phyloP scores from a whole-genome alignment of 2,113 vertebrate species.

The Gymnarchus niloticus region DNA sequence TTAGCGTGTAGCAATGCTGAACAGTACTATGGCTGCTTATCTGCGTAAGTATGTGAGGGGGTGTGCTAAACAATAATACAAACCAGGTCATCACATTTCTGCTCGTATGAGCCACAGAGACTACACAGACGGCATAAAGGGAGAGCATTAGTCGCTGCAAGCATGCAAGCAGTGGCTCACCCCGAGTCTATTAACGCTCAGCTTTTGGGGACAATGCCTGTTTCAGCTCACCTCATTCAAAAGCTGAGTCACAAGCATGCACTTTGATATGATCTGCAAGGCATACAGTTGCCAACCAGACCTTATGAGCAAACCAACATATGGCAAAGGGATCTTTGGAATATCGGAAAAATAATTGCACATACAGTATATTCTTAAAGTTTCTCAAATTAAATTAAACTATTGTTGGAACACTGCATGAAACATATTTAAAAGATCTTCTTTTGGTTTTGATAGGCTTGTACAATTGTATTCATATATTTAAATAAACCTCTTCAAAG shows the following conservation, averaged over 20 bases:
- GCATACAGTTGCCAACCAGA: neutral
- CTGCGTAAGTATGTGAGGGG: constrained; percentile 45
- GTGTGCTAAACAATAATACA: constrained; percentile 54
- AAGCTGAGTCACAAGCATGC: neutral
- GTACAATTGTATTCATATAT: neutral
- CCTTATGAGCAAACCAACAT: neutral
- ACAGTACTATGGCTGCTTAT: constrained; percentile 43
- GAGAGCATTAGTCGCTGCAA: constrained; percentile 7
- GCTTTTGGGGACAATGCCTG: neutral
- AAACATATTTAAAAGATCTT: no score
- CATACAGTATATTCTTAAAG: no score
- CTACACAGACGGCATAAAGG: constrained; percentile 53
- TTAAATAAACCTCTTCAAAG: neutral
- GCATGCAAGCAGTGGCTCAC: neutral
- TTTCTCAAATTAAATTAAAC: neutral
- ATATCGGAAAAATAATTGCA: neutral
- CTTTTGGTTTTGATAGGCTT: neutral
- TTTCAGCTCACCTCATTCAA: neutral
- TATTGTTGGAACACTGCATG: neutral
- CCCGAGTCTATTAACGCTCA: neutral
- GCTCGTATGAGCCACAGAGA: constrained; percentile 44
- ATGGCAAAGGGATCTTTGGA: neutral
- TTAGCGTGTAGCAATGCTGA: neutral
- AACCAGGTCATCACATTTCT: constrained; percentile 67
- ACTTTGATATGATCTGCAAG: neutral